Percentiles rank a stretch among this genome's conserved stretches.
Evolutionary conservation across 2,113 vertebrate species (phyloP).

Genomic region (Aegypius monachus): DNA sequence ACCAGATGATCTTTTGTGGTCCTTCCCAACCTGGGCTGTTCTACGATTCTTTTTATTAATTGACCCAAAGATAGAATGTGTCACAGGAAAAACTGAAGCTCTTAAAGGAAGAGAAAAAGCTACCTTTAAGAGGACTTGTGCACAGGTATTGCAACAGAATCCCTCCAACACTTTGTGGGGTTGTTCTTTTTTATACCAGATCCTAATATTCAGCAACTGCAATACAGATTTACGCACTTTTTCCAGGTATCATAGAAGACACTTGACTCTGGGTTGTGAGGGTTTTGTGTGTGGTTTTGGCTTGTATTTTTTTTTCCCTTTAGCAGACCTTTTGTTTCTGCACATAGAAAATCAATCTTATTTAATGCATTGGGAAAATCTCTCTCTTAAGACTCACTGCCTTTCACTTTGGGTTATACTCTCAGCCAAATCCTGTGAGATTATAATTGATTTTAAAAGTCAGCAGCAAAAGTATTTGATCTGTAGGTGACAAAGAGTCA

Average conservation of each 20-base stretch:
- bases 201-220: neutral
- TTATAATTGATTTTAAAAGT: constrained; percentile 61
- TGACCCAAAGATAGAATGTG: neutral
- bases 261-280: neutral
- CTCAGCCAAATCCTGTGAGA: constrained; percentile 25
- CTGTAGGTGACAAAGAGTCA: constrained; percentile 31
- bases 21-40: neutral
- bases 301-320: neutral
- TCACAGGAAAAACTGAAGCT: neutral
- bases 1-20: neutral
- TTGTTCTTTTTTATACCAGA: neutral
- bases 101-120: neutral
- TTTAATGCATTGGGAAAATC: neutral
- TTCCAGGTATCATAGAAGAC: neutral
- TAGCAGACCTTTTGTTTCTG: constrained; percentile 8
- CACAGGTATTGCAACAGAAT: neutral
- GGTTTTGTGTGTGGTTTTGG: neutral
- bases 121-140: neutral
- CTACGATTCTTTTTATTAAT: neutral
- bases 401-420: constrained; percentile 47
- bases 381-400: neutral
- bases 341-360: neutral
- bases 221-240: neutral
- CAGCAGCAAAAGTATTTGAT: constrained; percentile 37
- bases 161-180: neutral